Evolutionary conservation across 2,113 vertebrate species (phyloP).

Genomic region (Xenopus borealis): DNA sequence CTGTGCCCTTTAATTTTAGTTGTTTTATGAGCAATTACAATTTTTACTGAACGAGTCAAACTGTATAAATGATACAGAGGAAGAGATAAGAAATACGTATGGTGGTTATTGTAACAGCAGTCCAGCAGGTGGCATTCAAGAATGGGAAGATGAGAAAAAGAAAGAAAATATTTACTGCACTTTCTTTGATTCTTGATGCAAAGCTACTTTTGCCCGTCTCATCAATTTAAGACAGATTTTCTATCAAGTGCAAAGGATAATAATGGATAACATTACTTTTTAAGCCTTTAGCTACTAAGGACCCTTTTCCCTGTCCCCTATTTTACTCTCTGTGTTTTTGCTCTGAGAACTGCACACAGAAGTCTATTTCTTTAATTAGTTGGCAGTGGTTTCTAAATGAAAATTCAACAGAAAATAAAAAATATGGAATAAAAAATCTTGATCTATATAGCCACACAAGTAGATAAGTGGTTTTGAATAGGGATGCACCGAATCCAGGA

Average conservation of each 20-base stretch:
- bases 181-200: neutral
- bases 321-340: too few relatives aligned
- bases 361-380: too few relatives aligned
- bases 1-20: neutral
- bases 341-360: too few relatives aligned
- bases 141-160: constrained; percentile 44
- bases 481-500: too few relatives aligned
- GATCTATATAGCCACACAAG: too few relatives aligned
- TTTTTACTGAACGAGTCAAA: too few relatives aligned
- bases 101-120: constrained; percentile 30
- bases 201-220: neutral
- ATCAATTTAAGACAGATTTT: neutral
- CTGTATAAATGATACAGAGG: too few relatives aligned
- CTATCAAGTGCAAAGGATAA: neutral
- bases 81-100: neutral
- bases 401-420: too few relatives aligned
- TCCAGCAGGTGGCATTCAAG: constrained; percentile 59
- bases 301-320: neutral
- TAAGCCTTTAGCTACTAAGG: neutral
- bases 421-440: too few relatives aligned
- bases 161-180: neutral
- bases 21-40: neutral
- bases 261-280: neutral
- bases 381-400: too few relatives aligned
- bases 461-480: too few relatives aligned